Base-by-base conservation (phyloP, 2,888 invertebrate genomes). In the Pardosa pseudoannulata region DNA sequence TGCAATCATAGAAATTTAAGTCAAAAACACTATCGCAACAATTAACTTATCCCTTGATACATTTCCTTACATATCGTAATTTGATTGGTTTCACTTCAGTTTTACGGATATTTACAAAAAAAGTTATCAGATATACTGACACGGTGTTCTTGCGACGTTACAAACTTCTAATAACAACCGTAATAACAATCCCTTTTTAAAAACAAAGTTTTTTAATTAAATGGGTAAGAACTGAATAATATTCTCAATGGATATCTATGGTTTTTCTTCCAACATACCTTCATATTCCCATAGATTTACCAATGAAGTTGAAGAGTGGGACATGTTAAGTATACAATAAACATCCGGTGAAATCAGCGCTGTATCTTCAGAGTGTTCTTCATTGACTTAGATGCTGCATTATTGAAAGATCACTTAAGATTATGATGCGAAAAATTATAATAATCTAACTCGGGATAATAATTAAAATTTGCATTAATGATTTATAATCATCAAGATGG, bases 201-300 rank as follows among this genome's bases (percentile, higher is more conserved):
- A n/a, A n/a, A n/a, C n/a, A n/a, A n/a, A n/a, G n/a, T n/a, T n/a
- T n/a, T n/a, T n/a, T n/a, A n/a, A n/a, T n/a, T n/a, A n/a, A n/a
- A n/a, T n/a, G n/a, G n/a, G n/a, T n/a, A n/a, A n/a, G n/a, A n/a
- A n/a, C n/a, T n/a, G n/a, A n/a, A n/a, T n/a, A n/a, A n/a, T 11
- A 46, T 46, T 46, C 16, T 46, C 1, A 13, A 2, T 13, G 46
- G 46, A 16, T 11, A 46, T 13, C 16, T 46, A 46, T 46, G 29
- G 29, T 29, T 65, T n/a, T 19, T 23, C 11, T 23, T 0, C 11
- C 23, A 73, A 86, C 79, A 70, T 86, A 86, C 85, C 79, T 79
- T 79, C 85, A 29, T 70, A 79, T 68, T 86, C 85, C 85, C 85
- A 86, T 68, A 86, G 62, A 68, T 86, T 86, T 65, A 79, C 79